Conservation (phyloP, 2,888 invertebrate species). For the Rambutsinella grinnellia region DNA sequence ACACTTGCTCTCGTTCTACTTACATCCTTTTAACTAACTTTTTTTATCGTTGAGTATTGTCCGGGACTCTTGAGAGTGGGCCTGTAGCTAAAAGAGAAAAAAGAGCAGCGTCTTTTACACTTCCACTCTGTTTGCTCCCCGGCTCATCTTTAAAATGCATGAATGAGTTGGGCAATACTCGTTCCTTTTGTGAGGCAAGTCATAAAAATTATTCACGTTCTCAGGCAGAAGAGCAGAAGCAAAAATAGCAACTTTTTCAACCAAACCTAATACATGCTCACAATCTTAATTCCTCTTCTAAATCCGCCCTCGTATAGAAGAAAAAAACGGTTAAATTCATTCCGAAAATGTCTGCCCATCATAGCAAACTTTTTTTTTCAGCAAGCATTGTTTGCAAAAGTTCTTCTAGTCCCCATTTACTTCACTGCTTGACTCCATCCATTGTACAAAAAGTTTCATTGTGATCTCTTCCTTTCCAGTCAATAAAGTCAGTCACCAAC, state of each 20-base stretch:
- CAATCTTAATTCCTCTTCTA: conserved; percentile 25
- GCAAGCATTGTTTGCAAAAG: conserved; percentile 19
- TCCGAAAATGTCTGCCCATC: not conserved
- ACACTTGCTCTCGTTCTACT: too few relatives aligned
- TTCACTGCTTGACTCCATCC: conserved; percentile 44
- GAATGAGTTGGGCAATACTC: not conserved
- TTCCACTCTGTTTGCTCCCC: not conserved
- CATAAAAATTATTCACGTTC: conserved; percentile 38
- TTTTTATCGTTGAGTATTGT: too few relatives aligned
- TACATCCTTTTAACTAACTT: too few relatives aligned
- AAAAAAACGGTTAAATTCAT: not conserved
- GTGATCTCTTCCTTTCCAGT: conserved; percentile 35
- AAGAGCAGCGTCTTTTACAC: conserved; percentile 2
- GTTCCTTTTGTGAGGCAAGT: conserved; percentile 16
- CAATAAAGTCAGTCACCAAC: conserved; percentile 41
- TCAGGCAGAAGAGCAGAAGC: not conserved
- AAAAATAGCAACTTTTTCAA: conserved; percentile 11
- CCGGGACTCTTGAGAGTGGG: too few relatives aligned
- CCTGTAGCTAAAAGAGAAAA: not conserved
- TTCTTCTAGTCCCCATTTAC: conserved; percentile 28
- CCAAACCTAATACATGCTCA: conserved; percentile 7
- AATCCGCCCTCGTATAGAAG: not conserved
- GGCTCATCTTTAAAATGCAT: conserved; percentile 7
- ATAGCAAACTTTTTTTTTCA: not conserved
- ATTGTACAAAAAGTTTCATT: conserved; percentile 27